A percentile compares a stretch with the other conserved stretches of the same genome.
phyloP scores from a whole-genome alignment of 2,888 invertebrate genomes.

The Mythimna pallens region DNA sequence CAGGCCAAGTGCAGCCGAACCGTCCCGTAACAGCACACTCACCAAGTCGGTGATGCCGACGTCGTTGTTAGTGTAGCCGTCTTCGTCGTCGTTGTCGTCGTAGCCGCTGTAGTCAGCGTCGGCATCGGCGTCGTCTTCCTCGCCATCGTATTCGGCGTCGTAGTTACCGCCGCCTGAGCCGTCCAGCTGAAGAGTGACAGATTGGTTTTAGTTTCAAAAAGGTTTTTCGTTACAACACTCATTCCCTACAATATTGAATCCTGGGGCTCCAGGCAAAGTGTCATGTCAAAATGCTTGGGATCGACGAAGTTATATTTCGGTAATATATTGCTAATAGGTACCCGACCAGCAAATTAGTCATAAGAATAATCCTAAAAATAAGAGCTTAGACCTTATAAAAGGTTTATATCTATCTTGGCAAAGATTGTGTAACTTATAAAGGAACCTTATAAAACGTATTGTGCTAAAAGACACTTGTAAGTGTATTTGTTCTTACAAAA shows the following conservation, averaged over 20 bases:
- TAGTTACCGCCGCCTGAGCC: slow-evolving; percentile 82
- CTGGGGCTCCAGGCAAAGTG: neutral
- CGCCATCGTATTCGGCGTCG: slow-evolving; percentile 85
- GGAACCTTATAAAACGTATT: too few species aligned
- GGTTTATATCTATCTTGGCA: too few species aligned
- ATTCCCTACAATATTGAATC: neutral
- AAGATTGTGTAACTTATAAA: too few species aligned
- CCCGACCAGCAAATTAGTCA: too few species aligned
- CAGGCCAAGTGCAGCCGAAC: slow-evolving; percentile 27
- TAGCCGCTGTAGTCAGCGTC: slow-evolving; percentile 83
- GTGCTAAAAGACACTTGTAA: too few species aligned
- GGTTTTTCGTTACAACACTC: neutral
- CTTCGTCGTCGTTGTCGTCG: slow-evolving; percentile 78
- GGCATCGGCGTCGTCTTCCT: slow-evolving; percentile 79
- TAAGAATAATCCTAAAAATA: too few species aligned
- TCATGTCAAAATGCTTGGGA: neutral
- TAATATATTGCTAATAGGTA: too few species aligned
- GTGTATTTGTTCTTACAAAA: too few species aligned
- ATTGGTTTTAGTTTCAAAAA: neutral
- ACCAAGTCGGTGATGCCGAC: slow-evolving; percentile 76
- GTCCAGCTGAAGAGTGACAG: slow-evolving; percentile 73
- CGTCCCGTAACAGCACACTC: slow-evolving; percentile 64
- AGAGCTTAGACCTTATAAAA: too few species aligned
- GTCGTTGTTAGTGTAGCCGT: slow-evolving; percentile 77
- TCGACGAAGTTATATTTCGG: too few species aligned